Percentiles rank a stretch among this genome's conserved stretches.
These are phyloP conservation scores for Drosophila lini DNA, from an alignment of 1,140 invertebrate genomes.

Conservation along the genomic window DNA sequence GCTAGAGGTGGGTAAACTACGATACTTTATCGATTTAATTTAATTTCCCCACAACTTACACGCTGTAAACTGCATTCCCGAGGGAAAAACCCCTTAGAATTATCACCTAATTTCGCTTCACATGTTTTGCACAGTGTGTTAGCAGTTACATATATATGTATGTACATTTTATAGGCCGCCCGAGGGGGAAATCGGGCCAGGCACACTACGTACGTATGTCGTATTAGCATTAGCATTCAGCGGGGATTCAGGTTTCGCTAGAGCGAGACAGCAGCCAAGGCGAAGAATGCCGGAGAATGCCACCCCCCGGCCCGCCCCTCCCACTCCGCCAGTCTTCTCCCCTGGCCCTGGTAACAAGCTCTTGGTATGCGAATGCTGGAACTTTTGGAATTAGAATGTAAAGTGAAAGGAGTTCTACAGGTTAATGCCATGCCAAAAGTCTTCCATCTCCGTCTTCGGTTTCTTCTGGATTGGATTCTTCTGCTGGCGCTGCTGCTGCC, in stretches of 20 bases:
- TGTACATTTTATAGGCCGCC: slow-evolving; percentile 50
- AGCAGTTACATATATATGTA: neutral
- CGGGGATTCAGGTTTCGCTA: slow-evolving; percentile 70
- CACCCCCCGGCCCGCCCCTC: neutral
- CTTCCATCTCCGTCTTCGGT: slow-evolving; percentile 19
- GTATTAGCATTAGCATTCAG: slow-evolving; percentile 70
- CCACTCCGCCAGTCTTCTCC: neutral
- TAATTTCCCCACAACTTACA: neutral
- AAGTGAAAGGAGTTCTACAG: slow-evolving; percentile 81
- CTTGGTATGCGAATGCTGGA: slow-evolving; percentile 77
- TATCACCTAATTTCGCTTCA: neutral
- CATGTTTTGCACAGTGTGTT: slow-evolving; percentile 4
- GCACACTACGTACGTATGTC: slow-evolving; percentile 12
- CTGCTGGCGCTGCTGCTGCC: slow-evolving; percentile 1
- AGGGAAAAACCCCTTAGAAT: neutral
- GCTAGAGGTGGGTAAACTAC: neutral
- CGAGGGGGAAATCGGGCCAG: slow-evolving; percentile 40
- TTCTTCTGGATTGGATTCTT: slow-evolving; percentile 18
- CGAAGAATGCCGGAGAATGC: slow-evolving; percentile 55
- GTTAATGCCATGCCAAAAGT: slow-evolving; percentile 69
- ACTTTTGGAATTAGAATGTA: slow-evolving; percentile 80
- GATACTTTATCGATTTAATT: neutral
- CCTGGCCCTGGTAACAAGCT: slow-evolving; percentile 24
- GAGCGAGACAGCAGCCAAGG: slow-evolving; percentile 17
- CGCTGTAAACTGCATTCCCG: neutral